Percentiles rank a stretch among this genome's conserved stretches.
Evolutionary conservation across 2,113 vertebrate genomes (phyloP).

Genomic region (Isurus oxyrinchus): DNA sequence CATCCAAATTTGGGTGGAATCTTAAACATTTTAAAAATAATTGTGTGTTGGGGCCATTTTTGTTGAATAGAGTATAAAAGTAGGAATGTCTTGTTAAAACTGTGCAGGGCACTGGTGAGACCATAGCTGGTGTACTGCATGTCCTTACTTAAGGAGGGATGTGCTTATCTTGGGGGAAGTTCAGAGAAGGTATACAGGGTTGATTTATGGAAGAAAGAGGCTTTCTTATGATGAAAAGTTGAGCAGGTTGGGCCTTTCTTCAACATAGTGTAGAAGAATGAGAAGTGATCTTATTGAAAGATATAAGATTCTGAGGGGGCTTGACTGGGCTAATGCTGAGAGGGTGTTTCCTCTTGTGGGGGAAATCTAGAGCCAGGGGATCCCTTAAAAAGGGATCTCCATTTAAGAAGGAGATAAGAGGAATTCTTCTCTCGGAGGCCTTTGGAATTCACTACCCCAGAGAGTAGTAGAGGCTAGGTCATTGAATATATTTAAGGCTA

Average conservation of each 20-base stretch:
- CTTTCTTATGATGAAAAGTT: neutral
- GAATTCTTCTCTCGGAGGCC: too few species aligned
- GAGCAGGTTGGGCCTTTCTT: neutral
- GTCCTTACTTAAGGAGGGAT: neutral
- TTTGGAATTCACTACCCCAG: neutral
- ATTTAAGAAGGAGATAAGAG: too few species aligned
- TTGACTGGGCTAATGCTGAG: too few species aligned
- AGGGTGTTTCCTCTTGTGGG: too few species aligned
- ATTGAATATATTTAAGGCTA: too few species aligned
- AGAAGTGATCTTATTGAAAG: neutral
- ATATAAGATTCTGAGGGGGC: too few species aligned
- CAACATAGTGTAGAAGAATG: neutral
- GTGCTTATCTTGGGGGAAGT: neutral
- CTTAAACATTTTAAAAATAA: neutral
- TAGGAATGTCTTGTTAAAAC: neutral
- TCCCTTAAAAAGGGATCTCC: too few species aligned
- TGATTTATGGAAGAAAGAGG: neutral
- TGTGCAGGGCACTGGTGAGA: neutral
- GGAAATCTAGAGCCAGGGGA: too few species aligned
- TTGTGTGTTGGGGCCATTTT: neutral
- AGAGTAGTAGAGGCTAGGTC: too few species aligned
- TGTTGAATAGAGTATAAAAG: too few species aligned
- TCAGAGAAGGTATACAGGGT: neutral
- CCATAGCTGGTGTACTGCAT: neutral
- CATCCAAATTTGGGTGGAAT: neutral